phyloP scores from a whole-genome alignment of 2,797 vertebrate genomes.

The Thalassophryne amazonica region DNA sequence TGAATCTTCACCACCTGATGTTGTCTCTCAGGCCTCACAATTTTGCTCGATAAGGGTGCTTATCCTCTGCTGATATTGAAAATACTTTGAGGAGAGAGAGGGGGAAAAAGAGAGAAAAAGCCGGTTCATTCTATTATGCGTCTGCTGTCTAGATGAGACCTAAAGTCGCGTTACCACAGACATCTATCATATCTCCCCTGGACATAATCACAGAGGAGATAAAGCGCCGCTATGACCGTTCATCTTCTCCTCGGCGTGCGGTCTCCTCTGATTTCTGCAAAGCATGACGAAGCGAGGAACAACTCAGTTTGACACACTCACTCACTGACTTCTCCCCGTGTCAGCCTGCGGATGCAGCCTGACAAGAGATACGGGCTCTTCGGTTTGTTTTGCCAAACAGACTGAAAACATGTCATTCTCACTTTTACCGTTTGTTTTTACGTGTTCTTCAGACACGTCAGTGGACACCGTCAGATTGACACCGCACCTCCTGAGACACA shows the following conservation, averaged over 20 bases:
- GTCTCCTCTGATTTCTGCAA: conserved; percentile 34
- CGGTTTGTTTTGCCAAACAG: conserved; percentile 17
- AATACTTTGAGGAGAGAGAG: no score
- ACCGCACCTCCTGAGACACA: conserved; percentile 27
- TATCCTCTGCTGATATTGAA: conserved; percentile 41
- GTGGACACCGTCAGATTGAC: conserved; percentile 13
- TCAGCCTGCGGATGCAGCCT: neutral
- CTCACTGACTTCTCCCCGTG: conserved; percentile 7
- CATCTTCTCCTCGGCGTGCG: conserved; percentile 32
- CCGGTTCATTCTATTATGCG: conserved; percentile 43
- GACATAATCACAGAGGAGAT: conserved; percentile 41
- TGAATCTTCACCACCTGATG: conserved; percentile 22
- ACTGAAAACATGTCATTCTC: neutral
- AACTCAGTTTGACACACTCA: conserved; percentile 25
- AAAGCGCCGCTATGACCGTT: conserved; percentile 35
- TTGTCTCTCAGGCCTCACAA: conserved; percentile 46
- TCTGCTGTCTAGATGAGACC: conserved; percentile 23
- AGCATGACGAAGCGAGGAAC: conserved; percentile 20
- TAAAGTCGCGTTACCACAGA: conserved; percentile 19
- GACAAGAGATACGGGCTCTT: conserved; percentile 24
- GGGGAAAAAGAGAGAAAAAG: no score
- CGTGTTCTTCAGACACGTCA: conserved; percentile 26
- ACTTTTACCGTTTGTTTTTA: neutral
- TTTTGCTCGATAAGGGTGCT: conserved; percentile 55
- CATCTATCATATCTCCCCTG: conserved; percentile 52